Conservation (phyloP, 2,888 invertebrate species). For the Pristionchus exspectatus region DNA sequence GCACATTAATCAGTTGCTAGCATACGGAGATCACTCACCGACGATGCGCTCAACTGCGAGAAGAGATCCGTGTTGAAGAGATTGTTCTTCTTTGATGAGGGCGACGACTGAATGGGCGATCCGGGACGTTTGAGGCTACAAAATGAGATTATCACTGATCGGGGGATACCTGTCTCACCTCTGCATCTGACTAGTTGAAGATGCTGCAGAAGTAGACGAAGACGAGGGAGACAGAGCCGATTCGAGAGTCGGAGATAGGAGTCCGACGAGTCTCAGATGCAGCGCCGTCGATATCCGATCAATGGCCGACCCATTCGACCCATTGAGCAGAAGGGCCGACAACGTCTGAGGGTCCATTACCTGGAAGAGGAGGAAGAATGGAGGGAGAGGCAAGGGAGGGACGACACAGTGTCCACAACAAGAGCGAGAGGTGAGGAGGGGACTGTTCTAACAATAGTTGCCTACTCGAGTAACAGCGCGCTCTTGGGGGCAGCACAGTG, state of each 20-base stretch:
- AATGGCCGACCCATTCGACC: constrained; percentile 41
- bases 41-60: background rate
- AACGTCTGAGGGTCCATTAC: constrained; percentile 52
- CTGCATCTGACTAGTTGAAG: constrained; percentile 9
- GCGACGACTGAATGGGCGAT: background rate
- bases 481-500: background rate
- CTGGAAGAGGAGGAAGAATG: background rate
- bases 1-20: background rate
- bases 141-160: background rate
- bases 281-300: constrained; percentile 49
- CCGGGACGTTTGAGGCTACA: constrained; percentile 23
- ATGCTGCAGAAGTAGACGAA: constrained; percentile 29
- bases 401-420: constrained; percentile 24
- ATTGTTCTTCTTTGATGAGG: background rate
- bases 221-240: constrained; percentile 48
- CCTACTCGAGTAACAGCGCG: constrained; percentile 35
- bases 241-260: background rate
- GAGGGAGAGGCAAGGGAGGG: background rate
- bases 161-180: background rate
- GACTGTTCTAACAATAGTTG: constrained; percentile 38
- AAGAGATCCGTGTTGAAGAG: background rate
- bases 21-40: background rate
- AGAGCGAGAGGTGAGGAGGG: background rate
- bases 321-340: constrained; percentile 11
- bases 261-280: constrained; percentile 30